Conservation (phyloP, 2,113 vertebrate genomes). For the Pygoscelis adeliae region DNA sequence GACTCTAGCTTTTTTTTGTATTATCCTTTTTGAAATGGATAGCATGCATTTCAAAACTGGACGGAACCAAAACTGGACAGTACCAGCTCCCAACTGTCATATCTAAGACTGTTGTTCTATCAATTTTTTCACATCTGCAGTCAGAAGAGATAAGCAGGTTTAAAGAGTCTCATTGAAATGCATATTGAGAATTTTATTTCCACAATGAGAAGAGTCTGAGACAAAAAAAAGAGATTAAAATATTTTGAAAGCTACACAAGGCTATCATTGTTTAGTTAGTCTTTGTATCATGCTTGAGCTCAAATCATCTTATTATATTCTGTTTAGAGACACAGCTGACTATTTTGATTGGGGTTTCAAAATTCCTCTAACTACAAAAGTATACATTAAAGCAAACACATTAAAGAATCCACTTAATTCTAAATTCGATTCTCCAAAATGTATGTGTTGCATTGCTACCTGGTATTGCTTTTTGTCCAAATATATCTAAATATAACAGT, state of each 20-base stretch:
- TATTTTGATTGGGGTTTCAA: slow-evolving; percentile 55
- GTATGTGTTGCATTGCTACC: background rate
- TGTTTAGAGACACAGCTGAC: slow-evolving; percentile 53
- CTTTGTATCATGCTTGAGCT: slow-evolving; percentile 66
- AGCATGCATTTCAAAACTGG: background rate
- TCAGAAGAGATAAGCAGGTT: background rate
- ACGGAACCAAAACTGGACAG: background rate
- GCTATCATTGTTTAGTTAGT: slow-evolving; percentile 70
- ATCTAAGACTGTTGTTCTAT: background rate
- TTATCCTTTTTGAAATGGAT: background rate
- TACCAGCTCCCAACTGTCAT: background rate
- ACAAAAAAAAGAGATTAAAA: background rate
- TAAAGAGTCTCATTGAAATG: background rate
- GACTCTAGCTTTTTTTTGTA: background rate
- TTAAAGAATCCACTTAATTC: background rate
- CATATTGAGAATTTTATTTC: background rate
- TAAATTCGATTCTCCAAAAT: background rate
- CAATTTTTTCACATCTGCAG: background rate
- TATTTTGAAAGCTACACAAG: slow-evolving; percentile 62
- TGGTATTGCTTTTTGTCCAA: background rate
- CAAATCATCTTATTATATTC: slow-evolving; percentile 64
- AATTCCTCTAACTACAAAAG: slow-evolving; percentile 11
- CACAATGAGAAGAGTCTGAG: background rate
- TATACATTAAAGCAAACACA: background rate
- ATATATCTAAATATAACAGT: background rate